Evolutionary conservation across 2,797 vertebrate species (phyloP).

Genomic region (Macrochelys suwanniensis): DNA sequence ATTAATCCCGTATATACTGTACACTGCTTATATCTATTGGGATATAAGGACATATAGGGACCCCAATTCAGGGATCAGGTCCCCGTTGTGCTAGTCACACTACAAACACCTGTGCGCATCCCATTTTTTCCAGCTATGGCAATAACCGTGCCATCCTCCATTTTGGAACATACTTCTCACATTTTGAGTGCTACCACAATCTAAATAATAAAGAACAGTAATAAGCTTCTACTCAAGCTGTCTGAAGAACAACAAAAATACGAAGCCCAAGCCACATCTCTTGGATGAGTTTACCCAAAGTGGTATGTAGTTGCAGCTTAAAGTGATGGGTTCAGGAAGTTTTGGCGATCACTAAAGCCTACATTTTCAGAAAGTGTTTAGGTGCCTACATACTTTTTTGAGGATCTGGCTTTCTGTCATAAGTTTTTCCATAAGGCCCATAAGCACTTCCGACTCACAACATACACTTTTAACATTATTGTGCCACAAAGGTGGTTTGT

Average conservation of each 20-base stretch:
- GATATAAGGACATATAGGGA: no score
- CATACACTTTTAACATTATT: neutral
- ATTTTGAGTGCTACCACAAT: neutral
- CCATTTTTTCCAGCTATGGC: neutral
- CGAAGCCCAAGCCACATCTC: neutral
- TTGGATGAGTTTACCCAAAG: neutral
- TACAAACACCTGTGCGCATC: neutral
- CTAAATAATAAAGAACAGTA: neutral
- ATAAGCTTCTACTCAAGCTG: neutral
- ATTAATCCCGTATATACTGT: neutral
- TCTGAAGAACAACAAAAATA: neutral
- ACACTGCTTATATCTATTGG: neutral
- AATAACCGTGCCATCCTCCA: neutral
- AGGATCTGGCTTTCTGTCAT: neutral
- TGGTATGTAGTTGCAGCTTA: neutral
- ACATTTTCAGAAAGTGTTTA: neutral
- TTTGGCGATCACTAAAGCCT: constrained; percentile 15
- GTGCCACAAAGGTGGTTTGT: neutral
- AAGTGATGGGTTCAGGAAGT: constrained; percentile 19
- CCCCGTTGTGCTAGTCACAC: neutral
- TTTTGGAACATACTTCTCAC: neutral
- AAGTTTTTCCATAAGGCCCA: neutral
- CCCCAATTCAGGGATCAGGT: neutral
- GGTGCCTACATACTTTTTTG: neutral
- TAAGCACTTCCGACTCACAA: neutral